Evolutionary conservation across 2,113 vertebrate species (phyloP).

Genomic region (Eira barbara): DNA sequence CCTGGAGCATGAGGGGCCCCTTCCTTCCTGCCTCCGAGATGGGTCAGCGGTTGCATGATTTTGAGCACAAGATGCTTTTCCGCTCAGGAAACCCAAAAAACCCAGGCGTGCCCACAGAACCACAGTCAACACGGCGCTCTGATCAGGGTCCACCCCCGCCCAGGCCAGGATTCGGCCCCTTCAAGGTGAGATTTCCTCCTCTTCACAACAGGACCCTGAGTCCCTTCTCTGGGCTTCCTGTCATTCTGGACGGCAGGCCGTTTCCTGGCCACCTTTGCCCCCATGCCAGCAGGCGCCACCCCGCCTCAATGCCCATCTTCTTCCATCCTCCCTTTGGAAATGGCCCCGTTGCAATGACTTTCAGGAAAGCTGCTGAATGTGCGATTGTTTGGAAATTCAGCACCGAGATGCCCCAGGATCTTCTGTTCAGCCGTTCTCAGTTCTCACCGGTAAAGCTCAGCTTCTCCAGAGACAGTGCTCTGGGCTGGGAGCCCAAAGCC

Average conservation of each 20-base stretch:
- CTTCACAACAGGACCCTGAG: neutral
- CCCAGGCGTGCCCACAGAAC: neutral
- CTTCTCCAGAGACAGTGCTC: neutral
- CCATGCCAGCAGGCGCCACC: fast-evolving
- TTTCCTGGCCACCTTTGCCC: neutral
- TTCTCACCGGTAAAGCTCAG: neutral
- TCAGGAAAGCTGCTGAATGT: neutral
- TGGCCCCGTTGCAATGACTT: fast-evolving
- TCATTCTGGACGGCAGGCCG: neutral
- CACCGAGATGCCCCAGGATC: neutral
- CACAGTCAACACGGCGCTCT: neutral
- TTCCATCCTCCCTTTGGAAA: neutral
- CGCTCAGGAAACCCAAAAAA: neutral
- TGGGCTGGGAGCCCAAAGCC: neutral
- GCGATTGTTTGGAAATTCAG: neutral
- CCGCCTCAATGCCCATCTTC: fast-evolving
- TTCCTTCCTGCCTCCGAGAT: neutral
- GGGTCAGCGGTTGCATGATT: neutral
- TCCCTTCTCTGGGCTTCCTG: neutral
- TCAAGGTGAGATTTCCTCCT: neutral
- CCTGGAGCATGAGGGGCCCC: neutral
- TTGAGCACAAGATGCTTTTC: neutral
- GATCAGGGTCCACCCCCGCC: fast-evolving
- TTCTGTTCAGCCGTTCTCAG: neutral
- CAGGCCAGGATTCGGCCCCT: fast-evolving